phyloP scores from a whole-genome alignment of 1,140 invertebrate species.

The Portunus trituberculatus region DNA sequence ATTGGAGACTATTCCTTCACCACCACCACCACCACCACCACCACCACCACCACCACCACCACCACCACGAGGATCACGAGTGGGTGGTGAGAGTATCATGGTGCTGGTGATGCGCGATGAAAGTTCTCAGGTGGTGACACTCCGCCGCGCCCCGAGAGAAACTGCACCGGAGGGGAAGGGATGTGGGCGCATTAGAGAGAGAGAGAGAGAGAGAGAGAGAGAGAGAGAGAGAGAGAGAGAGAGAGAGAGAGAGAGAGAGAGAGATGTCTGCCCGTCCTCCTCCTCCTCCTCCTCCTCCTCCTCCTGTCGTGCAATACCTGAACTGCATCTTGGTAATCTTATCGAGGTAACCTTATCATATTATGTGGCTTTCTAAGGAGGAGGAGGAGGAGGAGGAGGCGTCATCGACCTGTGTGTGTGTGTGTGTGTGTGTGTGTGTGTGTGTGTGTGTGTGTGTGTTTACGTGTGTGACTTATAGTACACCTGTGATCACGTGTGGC shows the following conservation, averaged over 20 bases:
- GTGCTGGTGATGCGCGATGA: not conserved
- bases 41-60: not conserved
- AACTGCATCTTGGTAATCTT: not conserved
- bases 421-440: too few species aligned
- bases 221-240: conserved; percentile 6
- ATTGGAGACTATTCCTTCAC: not conserved
- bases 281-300: not conserved
- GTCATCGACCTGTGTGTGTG: too few species aligned
- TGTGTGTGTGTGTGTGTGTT: too few species aligned
- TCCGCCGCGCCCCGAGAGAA: not conserved
- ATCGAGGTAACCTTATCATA: too few species aligned
- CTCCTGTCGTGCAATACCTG: not conserved
- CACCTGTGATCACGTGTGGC: not conserved
- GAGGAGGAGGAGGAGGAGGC: too few species aligned
- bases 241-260: conserved; percentile 27
- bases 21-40: not conserved
- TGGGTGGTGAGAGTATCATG: not conserved
- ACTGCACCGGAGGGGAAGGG: not conserved
- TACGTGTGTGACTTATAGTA: not conserved
- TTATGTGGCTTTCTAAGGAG: too few species aligned
- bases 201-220: not conserved
- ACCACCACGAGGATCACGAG: not conserved
- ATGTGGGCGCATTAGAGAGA: not conserved
- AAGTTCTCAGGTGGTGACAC: not conserved
- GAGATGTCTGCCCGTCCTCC: not conserved